Evolutionary conservation across 2,797 vertebrate genomes (phyloP).

Genomic region (Sarcoramphus papa): DNA sequence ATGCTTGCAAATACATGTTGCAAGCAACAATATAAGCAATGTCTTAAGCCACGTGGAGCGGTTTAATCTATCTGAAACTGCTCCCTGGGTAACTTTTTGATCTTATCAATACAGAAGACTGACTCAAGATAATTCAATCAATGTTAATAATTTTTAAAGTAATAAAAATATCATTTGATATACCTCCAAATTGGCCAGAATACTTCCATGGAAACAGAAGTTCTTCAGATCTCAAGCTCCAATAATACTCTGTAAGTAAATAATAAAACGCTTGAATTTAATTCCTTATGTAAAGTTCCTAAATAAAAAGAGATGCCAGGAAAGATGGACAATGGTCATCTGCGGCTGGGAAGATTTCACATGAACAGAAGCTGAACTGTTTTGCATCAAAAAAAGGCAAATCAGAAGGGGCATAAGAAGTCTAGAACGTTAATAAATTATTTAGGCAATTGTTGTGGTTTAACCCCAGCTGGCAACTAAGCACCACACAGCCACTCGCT

Average conservation of each 20-base stretch:
- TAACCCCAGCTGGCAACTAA: no score
- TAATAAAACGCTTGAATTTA: neutral
- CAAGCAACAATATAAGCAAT: neutral
- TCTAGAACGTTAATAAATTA: conserved; percentile 25
- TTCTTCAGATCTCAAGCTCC: neutral
- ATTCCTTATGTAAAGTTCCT: no score
- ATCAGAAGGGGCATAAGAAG: neutral
- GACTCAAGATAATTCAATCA: neutral
- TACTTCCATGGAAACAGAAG: neutral
- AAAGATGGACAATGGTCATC: neutral
- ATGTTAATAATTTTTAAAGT: neutral
- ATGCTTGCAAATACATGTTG: neutral
- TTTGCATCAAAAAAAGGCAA: neutral
- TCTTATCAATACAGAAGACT: neutral
- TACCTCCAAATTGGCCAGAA: neutral
- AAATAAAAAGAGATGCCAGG: neutral
- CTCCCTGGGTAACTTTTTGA: neutral
- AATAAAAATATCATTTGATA: neutral
- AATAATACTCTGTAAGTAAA: neutral
- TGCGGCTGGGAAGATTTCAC: neutral
- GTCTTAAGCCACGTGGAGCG: neutral
- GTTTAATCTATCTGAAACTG: conserved; percentile 1
- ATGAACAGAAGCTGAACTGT: neutral
- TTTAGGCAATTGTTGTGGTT: neutral
- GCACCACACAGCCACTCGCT: no score